These are phyloP conservation scores for Mormyrus proboscirostris DNA, from an alignment of 2,797 vertebrate genomes.

Conservation along the genomic window DNA sequence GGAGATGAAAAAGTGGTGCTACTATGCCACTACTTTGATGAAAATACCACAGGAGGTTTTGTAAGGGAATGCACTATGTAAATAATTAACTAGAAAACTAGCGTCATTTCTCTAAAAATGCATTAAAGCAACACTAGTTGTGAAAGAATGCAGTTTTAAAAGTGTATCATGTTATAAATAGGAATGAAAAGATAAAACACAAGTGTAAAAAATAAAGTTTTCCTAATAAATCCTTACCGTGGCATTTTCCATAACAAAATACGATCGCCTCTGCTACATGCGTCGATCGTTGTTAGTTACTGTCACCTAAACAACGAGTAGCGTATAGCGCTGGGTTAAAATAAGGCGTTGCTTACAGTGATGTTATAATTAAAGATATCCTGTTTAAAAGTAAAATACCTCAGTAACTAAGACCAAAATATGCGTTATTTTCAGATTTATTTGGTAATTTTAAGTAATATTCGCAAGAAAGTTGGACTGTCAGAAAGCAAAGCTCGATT, in stretches of 20 bases:
- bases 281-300: conserved; percentile 10
- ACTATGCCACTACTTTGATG: not conserved
- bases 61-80: not conserved
- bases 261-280: not conserved
- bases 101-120: not conserved
- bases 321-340: not conserved
- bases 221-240: conserved; percentile 15
- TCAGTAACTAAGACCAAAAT: not conserved
- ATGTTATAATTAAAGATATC: not conserved
- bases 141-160: not conserved
- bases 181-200: not conserved
- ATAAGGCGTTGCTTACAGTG: not conserved
- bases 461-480: not conserved
- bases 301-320: conserved; percentile 6
- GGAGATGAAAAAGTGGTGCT: not conserved
- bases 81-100: not conserved
- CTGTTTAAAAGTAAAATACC: not conserved
- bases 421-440: not conserved
- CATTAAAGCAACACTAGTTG: not conserved
- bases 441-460: not conserved
- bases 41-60: not conserved
- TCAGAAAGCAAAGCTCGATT: not conserved
- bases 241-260: not conserved
- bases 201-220: conserved; percentile 15
- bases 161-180: not conserved